Percentiles rank a stretch among this genome's conserved stretches.
phyloP scores from a whole-genome alignment of 2,113 vertebrate species.

The Eudorcas thomsonii region DNA sequence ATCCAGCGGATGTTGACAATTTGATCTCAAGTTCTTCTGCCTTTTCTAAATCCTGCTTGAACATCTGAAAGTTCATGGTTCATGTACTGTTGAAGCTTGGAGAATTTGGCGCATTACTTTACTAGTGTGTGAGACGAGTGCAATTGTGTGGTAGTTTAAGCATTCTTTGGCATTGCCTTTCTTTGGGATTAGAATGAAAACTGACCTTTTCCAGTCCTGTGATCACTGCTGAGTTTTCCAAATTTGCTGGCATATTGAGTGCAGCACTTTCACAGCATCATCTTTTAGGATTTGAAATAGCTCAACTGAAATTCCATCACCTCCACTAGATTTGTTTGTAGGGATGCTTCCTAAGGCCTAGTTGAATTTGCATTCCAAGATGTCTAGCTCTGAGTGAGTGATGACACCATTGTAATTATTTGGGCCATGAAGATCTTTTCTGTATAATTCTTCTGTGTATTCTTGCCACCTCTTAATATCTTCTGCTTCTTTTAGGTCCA shows the following conservation, averaged over 20 bases:
- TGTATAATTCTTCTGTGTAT: neutral
- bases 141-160: neutral
- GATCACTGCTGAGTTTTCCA: neutral
- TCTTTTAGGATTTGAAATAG: neutral
- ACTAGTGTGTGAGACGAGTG: neutral
- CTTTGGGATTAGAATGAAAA: neutral
- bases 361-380: accelerated
- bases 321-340: neutral
- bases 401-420: neutral
- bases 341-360: neutral
- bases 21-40: neutral
- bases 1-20: neutral
- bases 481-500: neutral
- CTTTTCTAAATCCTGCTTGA: neutral
- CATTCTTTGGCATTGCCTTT: neutral
- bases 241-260: neutral
- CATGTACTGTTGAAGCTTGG: neutral
- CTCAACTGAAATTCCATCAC: neutral
- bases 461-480: neutral
- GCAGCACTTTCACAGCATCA: neutral
- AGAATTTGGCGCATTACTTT: neutral
- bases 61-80: neutral
- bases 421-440: neutral
- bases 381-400: neutral
- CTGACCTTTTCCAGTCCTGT: neutral